Conservation (phyloP, 2,888 invertebrate genomes). For the Tenthredo livida region DNA sequence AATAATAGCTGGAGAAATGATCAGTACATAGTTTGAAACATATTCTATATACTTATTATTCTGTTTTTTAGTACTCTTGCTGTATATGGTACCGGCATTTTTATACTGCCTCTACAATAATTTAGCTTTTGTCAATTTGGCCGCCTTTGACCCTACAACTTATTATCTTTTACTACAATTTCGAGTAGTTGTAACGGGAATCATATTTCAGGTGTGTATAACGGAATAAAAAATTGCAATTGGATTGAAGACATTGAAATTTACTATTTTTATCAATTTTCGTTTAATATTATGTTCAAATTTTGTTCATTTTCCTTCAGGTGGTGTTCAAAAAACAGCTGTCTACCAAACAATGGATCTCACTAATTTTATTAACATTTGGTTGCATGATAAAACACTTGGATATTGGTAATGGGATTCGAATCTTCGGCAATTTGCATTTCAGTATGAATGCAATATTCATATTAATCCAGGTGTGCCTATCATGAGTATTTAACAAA, state of each 20-base stretch:
- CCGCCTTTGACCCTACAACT: conserved; percentile 95
- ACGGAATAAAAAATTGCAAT: not conserved
- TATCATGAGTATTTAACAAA: not conserved
- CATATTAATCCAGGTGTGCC: conserved; percentile 78
- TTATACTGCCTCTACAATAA: conserved; percentile 97
- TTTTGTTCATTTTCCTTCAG: conserved; percentile 79
- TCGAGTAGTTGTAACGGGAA: conserved; percentile 94
- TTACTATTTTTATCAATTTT: conserved; percentile 28
- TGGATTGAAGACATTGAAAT: not conserved
- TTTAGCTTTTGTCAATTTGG: conserved; percentile 93
- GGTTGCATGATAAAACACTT: conserved; percentile 96
- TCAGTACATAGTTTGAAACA: conserved; percentile 61
- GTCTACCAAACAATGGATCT: conserved; percentile 92
- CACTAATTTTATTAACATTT: conserved; percentile 89
- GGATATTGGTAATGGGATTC: conserved; percentile 79
- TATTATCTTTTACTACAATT: conserved; percentile 95
- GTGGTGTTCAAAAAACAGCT: conserved; percentile 91
- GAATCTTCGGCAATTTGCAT: conserved; percentile 66
- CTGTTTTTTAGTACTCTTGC: conserved; percentile 84
- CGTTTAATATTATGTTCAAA: not conserved
- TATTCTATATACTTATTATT: conserved; percentile 57
- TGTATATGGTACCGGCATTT: conserved; percentile 95
- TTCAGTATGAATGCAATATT: conserved; percentile 74
- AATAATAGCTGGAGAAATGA: not conserved
- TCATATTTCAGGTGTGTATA: conserved; percentile 90